Evolutionary conservation across 2,797 vertebrate species (phyloP).

Genomic region (Steatocranus sp.): DNA sequence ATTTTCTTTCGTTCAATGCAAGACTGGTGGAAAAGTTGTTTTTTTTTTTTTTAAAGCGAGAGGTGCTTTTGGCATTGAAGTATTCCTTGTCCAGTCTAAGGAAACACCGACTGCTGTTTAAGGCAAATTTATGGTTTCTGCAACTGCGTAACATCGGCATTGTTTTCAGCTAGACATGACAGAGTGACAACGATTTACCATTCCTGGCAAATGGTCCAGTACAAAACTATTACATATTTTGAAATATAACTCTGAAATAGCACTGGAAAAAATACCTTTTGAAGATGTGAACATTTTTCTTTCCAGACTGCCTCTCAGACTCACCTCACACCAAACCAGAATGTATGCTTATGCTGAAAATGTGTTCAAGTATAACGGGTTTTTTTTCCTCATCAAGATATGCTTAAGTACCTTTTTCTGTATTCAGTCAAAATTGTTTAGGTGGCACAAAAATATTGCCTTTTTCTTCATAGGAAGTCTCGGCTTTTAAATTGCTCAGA

Average conservation of each 20-base stretch:
- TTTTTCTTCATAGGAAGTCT: constrained; percentile 39
- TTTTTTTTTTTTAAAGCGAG: background rate
- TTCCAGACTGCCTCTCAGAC: background rate
- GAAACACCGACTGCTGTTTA: constrained; percentile 28
- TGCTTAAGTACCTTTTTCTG: constrained; percentile 22
- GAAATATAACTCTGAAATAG: constrained; percentile 1
- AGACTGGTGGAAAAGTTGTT: background rate
- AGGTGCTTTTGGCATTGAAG: background rate
- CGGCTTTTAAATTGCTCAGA: constrained; percentile 44
- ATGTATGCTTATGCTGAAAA: background rate
- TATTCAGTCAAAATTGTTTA: constrained; percentile 11
- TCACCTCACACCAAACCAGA: background rate
- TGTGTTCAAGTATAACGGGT: background rate
- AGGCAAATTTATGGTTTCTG: constrained; percentile 9
- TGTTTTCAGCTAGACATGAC: constrained; percentile 3
- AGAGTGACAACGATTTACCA: background rate
- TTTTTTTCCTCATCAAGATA: background rate
- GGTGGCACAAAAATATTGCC: constrained; percentile 15
- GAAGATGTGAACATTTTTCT: background rate
- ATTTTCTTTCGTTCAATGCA: background rate
- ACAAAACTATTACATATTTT: background rate
- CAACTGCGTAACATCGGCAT: constrained; percentile 8
- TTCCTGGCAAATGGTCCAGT: constrained; percentile 3
- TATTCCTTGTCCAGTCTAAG: constrained; percentile 10
- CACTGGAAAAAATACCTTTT: background rate